Conservation (phyloP, 2,797 vertebrate genomes). For the Amniataba percoides region DNA sequence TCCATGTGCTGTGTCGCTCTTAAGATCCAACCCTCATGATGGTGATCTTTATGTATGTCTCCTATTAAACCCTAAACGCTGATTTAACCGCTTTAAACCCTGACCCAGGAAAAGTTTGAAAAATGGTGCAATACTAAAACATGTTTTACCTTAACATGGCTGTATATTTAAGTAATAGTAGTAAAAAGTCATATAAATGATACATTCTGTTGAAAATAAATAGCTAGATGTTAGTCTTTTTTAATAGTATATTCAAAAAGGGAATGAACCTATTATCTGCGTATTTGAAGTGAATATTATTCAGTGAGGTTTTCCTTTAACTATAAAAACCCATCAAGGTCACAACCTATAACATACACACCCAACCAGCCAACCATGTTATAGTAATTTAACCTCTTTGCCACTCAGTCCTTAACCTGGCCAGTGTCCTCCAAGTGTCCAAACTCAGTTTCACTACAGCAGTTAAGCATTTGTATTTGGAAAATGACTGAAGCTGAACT, state of each 20-base stretch:
- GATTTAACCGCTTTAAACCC: slow-evolving; percentile 2
- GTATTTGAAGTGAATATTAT: too few species aligned
- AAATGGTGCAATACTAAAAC: not conserved
- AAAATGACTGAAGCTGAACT: too few species aligned
- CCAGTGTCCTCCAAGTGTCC: too few species aligned
- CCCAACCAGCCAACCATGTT: too few species aligned
- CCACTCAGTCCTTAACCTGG: too few species aligned
- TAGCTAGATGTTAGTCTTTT: not conserved
- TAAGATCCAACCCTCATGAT: slow-evolving; percentile 11
- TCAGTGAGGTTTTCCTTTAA: too few species aligned
- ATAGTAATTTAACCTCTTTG: too few species aligned
- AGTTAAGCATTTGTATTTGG: not conserved
- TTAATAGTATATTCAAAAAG: not conserved
- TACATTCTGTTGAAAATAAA: not conserved
- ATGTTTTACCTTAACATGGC: not conserved
- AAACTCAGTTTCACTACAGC: too few species aligned
- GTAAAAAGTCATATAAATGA: not conserved
- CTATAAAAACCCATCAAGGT: too few species aligned
- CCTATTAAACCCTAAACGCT: not conserved
- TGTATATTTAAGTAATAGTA: not conserved
- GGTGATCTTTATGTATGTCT: slow-evolving; percentile 7
- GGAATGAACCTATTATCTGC: not conserved
- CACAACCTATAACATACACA: too few species aligned
- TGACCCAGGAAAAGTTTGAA: not conserved
- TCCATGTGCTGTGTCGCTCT: slow-evolving; percentile 21